Conservation (phyloP, 2,888 invertebrate species). For the Lapara coniferarum region DNA sequence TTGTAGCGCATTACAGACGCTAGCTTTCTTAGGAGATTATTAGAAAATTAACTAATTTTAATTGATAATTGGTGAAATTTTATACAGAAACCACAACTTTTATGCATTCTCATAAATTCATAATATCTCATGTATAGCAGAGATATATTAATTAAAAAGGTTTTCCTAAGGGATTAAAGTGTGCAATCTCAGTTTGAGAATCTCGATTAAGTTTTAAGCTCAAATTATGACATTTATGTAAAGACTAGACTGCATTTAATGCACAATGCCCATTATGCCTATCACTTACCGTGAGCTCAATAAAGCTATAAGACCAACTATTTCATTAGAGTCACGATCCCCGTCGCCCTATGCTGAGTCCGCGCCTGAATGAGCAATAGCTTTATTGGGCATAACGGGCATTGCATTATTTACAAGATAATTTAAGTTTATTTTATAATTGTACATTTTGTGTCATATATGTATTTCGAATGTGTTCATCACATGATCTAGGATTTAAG, state of each 20-base stretch:
- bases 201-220: conserved; percentile 13
- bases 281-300: neutral
- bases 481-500: conserved; percentile 3
- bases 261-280: neutral
- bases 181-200: conserved; percentile 21
- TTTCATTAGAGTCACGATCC: no score
- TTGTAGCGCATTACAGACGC: conserved; percentile 17
- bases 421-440: conserved; percentile 41
- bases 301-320: no score
- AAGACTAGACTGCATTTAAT: conserved; percentile 68
- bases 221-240: neutral
- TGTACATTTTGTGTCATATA: conserved; percentile 70
- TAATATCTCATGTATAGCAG: neutral
- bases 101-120: neutral
- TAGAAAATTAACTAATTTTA: conserved; percentile 2
- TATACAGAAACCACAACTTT: neutral
- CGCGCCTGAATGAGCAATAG: neutral
- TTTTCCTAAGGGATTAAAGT: conserved; percentile 15
- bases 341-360: neutral
- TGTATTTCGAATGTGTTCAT: conserved; percentile 28
- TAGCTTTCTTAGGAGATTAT: conserved; percentile 23
- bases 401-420: conserved; percentile 34
- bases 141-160: neutral
- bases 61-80: neutral
- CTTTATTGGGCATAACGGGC: conserved; percentile 15